Evolutionary conservation across 2,888 invertebrate species (phyloP).

Genomic region (Nycteola revayana): DNA sequence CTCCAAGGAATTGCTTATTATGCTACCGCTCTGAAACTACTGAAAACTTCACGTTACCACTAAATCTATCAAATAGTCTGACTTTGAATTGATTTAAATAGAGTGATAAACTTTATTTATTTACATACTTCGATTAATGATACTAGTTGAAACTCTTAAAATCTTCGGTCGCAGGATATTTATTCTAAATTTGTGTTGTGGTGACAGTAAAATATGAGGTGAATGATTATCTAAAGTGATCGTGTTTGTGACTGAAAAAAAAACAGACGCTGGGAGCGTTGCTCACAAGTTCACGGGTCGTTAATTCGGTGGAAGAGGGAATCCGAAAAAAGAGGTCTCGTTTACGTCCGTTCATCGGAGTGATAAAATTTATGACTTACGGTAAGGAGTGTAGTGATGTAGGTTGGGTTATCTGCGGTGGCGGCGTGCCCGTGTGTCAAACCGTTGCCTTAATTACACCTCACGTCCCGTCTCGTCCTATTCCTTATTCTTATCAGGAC

Average conservation of each 20-base stretch:
- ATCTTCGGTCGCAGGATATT: slow-evolving; percentile 4
- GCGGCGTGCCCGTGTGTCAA: slow-evolving; percentile 39
- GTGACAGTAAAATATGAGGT: slow-evolving; percentile 33
- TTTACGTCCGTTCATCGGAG: slow-evolving; percentile 69
- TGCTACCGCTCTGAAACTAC: slow-evolving; percentile 50
- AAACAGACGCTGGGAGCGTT: slow-evolving; percentile 54
- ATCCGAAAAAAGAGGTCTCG: slow-evolving; percentile 61
- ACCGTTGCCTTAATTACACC: slow-evolving; percentile 44
- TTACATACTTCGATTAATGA: slow-evolving; percentile 25
- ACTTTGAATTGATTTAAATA: slow-evolving; percentile 31
- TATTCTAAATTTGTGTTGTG: slow-evolving; percentile 43
- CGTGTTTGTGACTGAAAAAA: slow-evolving; percentile 69
- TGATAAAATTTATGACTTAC: slow-evolving; percentile 79
- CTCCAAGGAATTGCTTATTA: slow-evolving; percentile 64
- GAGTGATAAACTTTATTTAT: slow-evolving; percentile 50
- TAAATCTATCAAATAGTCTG: slow-evolving; percentile 26
- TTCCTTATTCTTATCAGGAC: slow-evolving; percentile 42
- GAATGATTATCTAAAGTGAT: slow-evolving; percentile 53
- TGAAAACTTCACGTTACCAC: slow-evolving; percentile 34
- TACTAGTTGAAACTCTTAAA: slow-evolving; percentile 15
- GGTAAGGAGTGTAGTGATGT: slow-evolving; percentile 77
- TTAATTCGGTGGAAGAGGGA: slow-evolving; percentile 64
- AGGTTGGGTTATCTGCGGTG: slow-evolving; percentile 63
- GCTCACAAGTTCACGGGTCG: slow-evolving; percentile 73
- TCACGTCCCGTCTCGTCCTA: slow-evolving; percentile 24